Evolutionary conservation across 2,888 invertebrate species (phyloP), one percentile per base, ranked within the genome.

Genomic region (Parasteatoda lunata): DNA sequence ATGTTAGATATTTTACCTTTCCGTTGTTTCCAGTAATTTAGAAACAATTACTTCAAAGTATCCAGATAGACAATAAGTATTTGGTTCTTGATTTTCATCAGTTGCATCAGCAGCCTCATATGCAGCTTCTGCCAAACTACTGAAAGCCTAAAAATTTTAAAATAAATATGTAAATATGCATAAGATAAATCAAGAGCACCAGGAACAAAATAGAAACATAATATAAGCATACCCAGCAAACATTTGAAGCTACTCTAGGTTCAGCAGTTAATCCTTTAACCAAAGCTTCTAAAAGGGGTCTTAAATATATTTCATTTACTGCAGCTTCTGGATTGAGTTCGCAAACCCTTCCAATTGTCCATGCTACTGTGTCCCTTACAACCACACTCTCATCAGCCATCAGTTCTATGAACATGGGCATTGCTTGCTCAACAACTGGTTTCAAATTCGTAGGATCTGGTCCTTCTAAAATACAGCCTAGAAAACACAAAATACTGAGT

Each of bases 341-440:
- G 93, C 98, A 99, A 89, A 99, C 97, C 88, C 99, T 94, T 8
- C 99, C 98, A 90, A 99, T 96, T 0, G 98, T 97, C 99, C 99
- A 99, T 0, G 99, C 99, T 0, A 97, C 96, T 0, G 99, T 99
- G 92, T 99, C 99, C 89, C 98, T 94, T 0, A 99, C 99, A 84
- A 96, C 96, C 2, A 99, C 98, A 92, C 97, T 97, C 3, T 93
- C 93, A 92, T 99, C 99, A 91, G 97, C 96, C 96, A 99, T 97
- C 52, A 98, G 94, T 90, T 96, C 95, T 89, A 99, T 98, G 70
- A 99, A 93, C 52, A 97, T 98, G 3, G 97, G 96, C 96, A 99
- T 97, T 0, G 99, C 99, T 91, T 98, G 97, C 91, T 98, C 97
- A 0, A 99, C 98, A 76, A 99, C 93, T 0, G 97, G 97, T 92